Evolutionary conservation across 35 echinoderm and acorn worm species (phyloP).

Genomic region (Acanthaster planci): DNA sequence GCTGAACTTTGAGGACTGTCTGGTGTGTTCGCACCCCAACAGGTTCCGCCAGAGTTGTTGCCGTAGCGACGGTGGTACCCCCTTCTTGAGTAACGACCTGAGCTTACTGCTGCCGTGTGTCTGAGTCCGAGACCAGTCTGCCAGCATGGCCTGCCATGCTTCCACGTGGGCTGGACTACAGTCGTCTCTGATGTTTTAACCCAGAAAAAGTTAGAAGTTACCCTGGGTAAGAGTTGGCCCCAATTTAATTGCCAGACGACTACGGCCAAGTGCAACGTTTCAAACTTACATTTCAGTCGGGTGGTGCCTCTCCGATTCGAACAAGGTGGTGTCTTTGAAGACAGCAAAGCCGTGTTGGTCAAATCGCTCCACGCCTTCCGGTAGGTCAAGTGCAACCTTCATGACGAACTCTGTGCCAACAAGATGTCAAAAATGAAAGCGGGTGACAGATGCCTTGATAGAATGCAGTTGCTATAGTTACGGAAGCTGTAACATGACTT

Average conservation of each 20-base stretch:
- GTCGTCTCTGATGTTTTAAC: not conserved
- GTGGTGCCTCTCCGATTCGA: conserved; percentile 26
- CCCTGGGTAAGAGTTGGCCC: not conserved
- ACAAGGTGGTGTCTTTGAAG: conserved; percentile 30
- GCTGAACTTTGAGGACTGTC: conserved; percentile 64
- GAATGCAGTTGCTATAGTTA: too few relatives aligned
- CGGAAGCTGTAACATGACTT: too few relatives aligned
- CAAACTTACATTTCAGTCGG: not conserved
- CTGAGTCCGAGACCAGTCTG: conserved; percentile 62
- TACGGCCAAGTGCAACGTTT: not conserved
- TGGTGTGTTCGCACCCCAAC: conserved; percentile 63
- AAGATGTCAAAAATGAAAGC: not conserved
- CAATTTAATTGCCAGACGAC: not conserved
- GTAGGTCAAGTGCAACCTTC: not conserved
- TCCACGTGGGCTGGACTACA: not conserved
- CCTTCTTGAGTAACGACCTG: conserved; percentile 56
- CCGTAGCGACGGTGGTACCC: conserved; percentile 45
- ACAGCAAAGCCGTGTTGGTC: conserved; percentile 55
- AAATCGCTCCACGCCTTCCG: conserved; percentile 36
- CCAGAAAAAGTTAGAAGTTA: not conserved
- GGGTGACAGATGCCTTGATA: too few relatives aligned
- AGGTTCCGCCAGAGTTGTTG: conserved; percentile 68
- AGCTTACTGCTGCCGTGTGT: conserved; percentile 49
- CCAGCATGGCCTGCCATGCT: conserved; percentile 57
- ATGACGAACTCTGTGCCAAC: not conserved